Evolutionary conservation across 1,140 invertebrate genomes (phyloP).

Genomic region (Drosophila suzukii): DNA sequence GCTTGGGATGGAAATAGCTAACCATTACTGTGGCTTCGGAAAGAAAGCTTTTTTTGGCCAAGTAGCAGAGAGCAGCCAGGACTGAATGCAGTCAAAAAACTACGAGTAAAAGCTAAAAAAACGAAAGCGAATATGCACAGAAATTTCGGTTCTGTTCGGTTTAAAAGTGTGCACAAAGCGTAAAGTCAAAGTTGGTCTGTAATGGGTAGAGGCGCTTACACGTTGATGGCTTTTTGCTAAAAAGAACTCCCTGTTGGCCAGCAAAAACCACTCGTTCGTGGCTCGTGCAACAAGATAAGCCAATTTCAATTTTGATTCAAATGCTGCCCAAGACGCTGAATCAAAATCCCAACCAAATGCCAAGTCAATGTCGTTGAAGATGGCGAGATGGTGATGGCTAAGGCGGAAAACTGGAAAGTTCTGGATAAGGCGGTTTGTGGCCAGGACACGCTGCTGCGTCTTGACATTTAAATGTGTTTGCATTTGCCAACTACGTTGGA

Average conservation of each 20-base stretch:
- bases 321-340: constrained; percentile 66
- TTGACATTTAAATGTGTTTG: constrained; percentile 74
- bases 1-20: constrained; percentile 33
- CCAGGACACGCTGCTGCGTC: constrained; percentile 38
- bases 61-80: constrained; percentile 6
- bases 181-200: constrained; percentile 54
- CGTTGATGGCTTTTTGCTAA: constrained; percentile 42
- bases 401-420: constrained; percentile 22
- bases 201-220: constrained; percentile 47
- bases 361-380: constrained; percentile 32
- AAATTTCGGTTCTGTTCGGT: constrained; percentile 44
- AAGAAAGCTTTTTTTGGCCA: constrained; percentile 35
- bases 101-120: constrained; percentile 12
- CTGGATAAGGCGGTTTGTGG: constrained; percentile 45
- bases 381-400: constrained; percentile 11
- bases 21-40: constrained; percentile 60
- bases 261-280: constrained; percentile 58
- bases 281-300: constrained; percentile 73
- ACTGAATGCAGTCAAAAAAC: not conserved
- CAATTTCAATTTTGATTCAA: constrained; percentile 80
- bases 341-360: constrained; percentile 69
- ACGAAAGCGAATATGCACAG: constrained; percentile 3
- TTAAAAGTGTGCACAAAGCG: constrained; percentile 30
- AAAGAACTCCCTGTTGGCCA: constrained; percentile 2
- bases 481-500: constrained; percentile 46